Percentiles rank a stretch among this genome's conserved stretches.
These are phyloP conservation scores for Amphibalanus amphitrite DNA, from an alignment of 1,140 invertebrate species.

Conservation along the genomic window DNA sequence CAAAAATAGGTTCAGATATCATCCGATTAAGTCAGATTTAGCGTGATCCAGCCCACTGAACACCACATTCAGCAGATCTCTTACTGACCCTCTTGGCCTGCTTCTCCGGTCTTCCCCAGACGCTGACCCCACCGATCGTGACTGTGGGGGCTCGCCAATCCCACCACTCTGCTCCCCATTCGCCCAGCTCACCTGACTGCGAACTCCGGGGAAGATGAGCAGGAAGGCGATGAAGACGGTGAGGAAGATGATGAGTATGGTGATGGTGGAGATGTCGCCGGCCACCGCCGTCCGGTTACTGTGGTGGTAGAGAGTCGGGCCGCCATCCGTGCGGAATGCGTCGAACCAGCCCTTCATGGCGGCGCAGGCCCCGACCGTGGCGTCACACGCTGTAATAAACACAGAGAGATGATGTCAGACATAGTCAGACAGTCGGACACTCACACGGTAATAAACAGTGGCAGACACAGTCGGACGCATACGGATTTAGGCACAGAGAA, in stretches of 20 bases:
- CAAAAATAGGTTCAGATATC: too few relatives aligned
- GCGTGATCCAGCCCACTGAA: too few relatives aligned
- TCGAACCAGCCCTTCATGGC: constrained; percentile 83
- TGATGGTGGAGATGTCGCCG: constrained; percentile 67
- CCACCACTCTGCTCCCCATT: too few relatives aligned
- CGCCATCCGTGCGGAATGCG: constrained; percentile 77
- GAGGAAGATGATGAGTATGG: constrained; percentile 66
- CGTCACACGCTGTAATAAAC: neutral
- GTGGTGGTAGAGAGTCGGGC: constrained; percentile 79
- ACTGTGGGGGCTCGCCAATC: too few relatives aligned
- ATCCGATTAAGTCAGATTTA: too few relatives aligned
- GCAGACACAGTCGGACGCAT: neutral
- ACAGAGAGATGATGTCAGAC: neutral
- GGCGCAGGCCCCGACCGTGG: neutral
- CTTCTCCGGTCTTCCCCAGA: too few relatives aligned
- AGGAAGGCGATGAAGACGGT: constrained; percentile 82
- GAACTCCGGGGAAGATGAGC: constrained; percentile 81
- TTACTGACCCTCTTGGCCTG: too few relatives aligned
- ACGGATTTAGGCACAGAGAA: too few relatives aligned
- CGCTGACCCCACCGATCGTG: too few relatives aligned
- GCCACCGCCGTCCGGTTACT: constrained; percentile 82
- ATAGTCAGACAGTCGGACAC: neutral
- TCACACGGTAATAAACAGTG: neutral
- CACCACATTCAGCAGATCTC: too few relatives aligned
- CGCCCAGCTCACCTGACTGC: constrained; percentile 60